Conservation (phyloP, 2,113 vertebrate genomes). For the Holacanthus passer region DNA sequence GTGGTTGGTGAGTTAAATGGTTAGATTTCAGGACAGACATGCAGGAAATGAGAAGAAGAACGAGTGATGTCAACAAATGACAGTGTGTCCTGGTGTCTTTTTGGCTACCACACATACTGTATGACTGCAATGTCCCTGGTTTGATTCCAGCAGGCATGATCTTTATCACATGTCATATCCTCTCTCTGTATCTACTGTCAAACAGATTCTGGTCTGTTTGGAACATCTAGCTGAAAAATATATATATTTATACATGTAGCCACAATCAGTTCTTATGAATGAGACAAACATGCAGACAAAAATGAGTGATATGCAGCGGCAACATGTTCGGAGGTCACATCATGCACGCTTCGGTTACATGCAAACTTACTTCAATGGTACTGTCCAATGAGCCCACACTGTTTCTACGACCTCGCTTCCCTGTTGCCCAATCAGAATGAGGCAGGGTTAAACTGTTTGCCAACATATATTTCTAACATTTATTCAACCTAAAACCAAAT, state of each 20-base stretch:
- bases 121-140: too few species aligned
- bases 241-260: too few species aligned
- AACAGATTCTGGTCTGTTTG: too few species aligned
- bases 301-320: neutral
- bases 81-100: neutral
- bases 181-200: neutral
- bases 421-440: constrained; percentile 84
- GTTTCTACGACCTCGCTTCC: constrained; percentile 95
- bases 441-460: constrained; percentile 18
- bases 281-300: constrained; percentile 20
- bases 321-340: constrained; percentile 10
- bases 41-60: neutral
- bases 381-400: constrained; percentile 96
- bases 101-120: neutral
- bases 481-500: too few species aligned
- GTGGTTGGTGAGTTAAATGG: neutral
- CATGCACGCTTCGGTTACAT: constrained; percentile 20
- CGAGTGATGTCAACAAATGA: neutral
- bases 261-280: neutral
- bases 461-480: neutral
- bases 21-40: constrained; percentile 3
- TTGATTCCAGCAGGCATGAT: neutral
- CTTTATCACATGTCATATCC: neutral
- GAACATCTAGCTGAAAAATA: too few species aligned
- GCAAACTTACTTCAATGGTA: constrained; percentile 95